Evolutionary conservation across 2,888 invertebrate species (phyloP).

Genomic region (Psococerastis gibbosa): DNA sequence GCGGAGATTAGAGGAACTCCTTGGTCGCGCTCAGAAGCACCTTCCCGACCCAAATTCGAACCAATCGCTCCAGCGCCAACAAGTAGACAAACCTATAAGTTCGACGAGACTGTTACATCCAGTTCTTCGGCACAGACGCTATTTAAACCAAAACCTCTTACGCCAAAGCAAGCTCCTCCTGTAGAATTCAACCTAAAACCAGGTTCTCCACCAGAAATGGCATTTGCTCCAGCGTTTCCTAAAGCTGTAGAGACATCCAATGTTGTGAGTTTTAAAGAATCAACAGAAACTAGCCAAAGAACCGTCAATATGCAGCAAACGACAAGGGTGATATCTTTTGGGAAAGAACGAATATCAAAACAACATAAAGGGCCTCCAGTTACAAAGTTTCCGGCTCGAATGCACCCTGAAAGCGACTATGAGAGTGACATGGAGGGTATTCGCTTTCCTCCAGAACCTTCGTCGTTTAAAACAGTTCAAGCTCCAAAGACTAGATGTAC

Average conservation of each 20-base stretch:
- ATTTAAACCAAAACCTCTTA: constrained; percentile 33
- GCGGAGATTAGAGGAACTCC: constrained; percentile 37
- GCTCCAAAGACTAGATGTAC: neutral
- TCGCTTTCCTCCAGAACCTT: constrained; percentile 28
- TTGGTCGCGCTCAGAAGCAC: constrained; percentile 22
- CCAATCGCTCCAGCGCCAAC: constrained; percentile 25
- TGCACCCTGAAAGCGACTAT: constrained; percentile 46
- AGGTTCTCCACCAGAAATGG: constrained; percentile 37
- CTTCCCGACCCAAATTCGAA: constrained; percentile 35
- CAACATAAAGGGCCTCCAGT: constrained; percentile 18
- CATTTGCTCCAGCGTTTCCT: constrained; percentile 34
- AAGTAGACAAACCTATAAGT: constrained; percentile 20
- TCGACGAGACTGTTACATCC: constrained; percentile 25
- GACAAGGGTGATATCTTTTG: constrained; percentile 45
- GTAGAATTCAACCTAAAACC: constrained; percentile 30
- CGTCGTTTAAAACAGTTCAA: neutral
- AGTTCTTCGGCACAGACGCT: constrained; percentile 26
- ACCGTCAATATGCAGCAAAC: constrained; percentile 50
- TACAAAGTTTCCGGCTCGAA: constrained; percentile 42
- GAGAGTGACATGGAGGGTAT: constrained; percentile 44
- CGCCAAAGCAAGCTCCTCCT: constrained; percentile 23
- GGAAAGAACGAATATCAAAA: constrained; percentile 25
- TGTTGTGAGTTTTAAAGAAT: constrained; percentile 48
- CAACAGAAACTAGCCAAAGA: constrained; percentile 41
- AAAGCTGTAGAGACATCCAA: constrained; percentile 46